Evolutionary conservation across 1,140 invertebrate genomes (phyloP).

Genomic region (Harlomillsia oculata): DNA sequence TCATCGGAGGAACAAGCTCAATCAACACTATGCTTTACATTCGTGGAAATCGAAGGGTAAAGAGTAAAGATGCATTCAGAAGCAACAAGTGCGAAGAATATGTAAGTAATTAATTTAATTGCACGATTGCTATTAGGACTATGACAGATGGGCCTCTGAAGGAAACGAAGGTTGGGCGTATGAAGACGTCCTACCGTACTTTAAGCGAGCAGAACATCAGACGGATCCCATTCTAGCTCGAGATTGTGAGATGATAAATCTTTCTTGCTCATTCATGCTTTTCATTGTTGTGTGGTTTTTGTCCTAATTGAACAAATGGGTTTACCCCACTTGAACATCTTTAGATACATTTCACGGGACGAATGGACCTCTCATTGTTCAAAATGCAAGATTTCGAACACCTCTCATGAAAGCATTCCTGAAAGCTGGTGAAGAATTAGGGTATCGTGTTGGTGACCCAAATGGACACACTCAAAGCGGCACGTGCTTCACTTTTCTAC

Average conservation of each 20-base stretch:
- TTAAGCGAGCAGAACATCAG: slow-evolving; percentile 68
- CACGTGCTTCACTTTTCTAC: too few relatives aligned
- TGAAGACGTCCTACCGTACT: slow-evolving; percentile 61
- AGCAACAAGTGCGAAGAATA: not conserved
- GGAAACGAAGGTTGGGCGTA: slow-evolving; percentile 50
- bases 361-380: slow-evolving; percentile 56
- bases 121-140: too few relatives aligned
- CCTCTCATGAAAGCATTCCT: slow-evolving; percentile 50
- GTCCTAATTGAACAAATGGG: not conserved
- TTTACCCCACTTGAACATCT: slow-evolving; percentile 36
- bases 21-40: slow-evolving; percentile 63
- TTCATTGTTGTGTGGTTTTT: not conserved
- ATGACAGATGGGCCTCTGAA: slow-evolving; percentile 50
- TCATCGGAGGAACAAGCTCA: slow-evolving; percentile 55
- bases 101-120: not conserved
- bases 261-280: too few relatives aligned
- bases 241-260: slow-evolving; percentile 23
- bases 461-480: slow-evolving; percentile 66
- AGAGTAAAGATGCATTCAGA: not conserved
- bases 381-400: slow-evolving; percentile 52
- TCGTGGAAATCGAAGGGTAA: slow-evolving; percentile 22
- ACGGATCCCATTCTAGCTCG: slow-evolving; percentile 26
- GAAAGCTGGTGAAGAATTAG: slow-evolving; percentile 56
- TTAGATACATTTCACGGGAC: too few relatives aligned
- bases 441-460: slow-evolving; percentile 60